phyloP scores from a whole-genome alignment of 1,140 invertebrate genomes.

The Plodia interpunctella region DNA sequence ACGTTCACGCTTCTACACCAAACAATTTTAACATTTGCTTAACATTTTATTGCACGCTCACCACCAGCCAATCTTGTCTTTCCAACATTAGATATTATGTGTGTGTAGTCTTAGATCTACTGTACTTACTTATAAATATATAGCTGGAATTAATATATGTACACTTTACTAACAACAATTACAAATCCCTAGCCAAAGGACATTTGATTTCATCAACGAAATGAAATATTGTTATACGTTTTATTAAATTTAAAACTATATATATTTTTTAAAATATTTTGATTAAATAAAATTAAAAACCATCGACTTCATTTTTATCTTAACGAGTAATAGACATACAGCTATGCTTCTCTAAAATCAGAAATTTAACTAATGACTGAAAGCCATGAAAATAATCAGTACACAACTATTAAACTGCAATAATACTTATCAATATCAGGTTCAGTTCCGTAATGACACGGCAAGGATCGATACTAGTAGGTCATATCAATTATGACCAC shows the following conservation, averaged over 20 bases:
- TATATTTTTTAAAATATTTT: no score
- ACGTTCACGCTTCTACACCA: conserved; percentile 49
- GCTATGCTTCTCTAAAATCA: not conserved
- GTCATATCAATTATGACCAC: conserved; percentile 34
- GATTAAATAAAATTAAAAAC: no score
- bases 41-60: conserved; percentile 43
- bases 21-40: conserved; percentile 33
- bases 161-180: no score
- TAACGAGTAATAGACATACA: not conserved
- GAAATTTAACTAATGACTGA: not conserved
- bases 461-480: conserved; percentile 24
- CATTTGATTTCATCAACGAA: no score
- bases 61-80: conserved; percentile 58
- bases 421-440: conserved; percentile 3
- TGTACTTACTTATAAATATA: not conserved
- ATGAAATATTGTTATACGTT: no score
- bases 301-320: no score
- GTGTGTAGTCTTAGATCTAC: not conserved
- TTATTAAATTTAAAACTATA: no score
- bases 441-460: not conserved
- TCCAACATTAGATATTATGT: conserved; percentile 55
- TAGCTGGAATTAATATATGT: no score
- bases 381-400: not conserved
- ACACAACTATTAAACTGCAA: conserved; percentile 4
- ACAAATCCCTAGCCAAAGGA: no score